Evolutionary conservation across 2,888 invertebrate genomes (phyloP), one percentile per base, ranked within the genome.

Genomic region (Digitonthophagus gazella): DNA sequence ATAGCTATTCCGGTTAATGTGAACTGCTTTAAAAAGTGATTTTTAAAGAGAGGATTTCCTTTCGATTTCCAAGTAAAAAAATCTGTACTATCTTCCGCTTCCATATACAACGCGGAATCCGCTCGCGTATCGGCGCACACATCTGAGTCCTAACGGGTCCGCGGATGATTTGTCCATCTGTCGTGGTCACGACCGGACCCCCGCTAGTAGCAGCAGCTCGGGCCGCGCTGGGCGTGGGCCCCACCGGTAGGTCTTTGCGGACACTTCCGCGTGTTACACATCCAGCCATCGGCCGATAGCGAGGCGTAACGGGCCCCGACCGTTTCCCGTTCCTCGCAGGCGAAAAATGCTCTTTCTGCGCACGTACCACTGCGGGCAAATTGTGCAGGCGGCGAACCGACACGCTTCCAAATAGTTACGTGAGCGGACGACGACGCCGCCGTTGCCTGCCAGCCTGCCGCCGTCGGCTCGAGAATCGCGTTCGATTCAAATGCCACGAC

Each of bases 201-300:
- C 76, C 75, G 74, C 74, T 72, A 73, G 75, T 73, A 72, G 70
- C 65, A 66, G 67, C 64, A 68, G 71, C 72, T 71, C 64, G 20
- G 64, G 22, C 19, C n/a, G 14, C 15, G 56, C 71, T 76, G 79
- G 79, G 79, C 77, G 80, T 80, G 80, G 79, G 79, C 79, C 78
- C 78, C 72, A 75, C 78, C 78, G 78, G 61, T 61, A 19, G 76
- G 75, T 79, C 79, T 79, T 79, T 79, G 77, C 75, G 77, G 73
- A 74, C 75, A 79, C 79, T 80, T 80, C 80, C 80, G 78, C 76
- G 78, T 80, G 78, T 77, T 74, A 74, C 74, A 75, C 72, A 74
- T 74, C 71, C 69, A 67, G 64, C 61, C 16, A 20, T 61, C 18
- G 20, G 18, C 14, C 61, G 61, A 61, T 61, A 61, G 61, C 61